Base-by-base conservation (phyloP, 2,797 vertebrate species). In the Coracias cyanogaster region DNA sequence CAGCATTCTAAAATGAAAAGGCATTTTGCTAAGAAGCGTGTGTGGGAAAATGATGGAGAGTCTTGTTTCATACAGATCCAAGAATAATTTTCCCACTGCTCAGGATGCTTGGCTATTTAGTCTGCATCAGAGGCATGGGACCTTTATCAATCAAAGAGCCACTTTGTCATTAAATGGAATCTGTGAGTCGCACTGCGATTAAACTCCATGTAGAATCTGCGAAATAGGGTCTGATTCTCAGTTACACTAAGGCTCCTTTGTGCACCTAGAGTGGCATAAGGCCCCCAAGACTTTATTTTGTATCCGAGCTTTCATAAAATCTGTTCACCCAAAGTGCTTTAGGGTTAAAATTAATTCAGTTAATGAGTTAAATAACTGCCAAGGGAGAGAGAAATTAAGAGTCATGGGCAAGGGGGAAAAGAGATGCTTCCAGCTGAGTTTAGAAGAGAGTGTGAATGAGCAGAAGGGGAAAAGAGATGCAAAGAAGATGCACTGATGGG, bases 341-440 rank as follows among this genome's bases (percentile, higher is more conserved):
- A 96, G 94, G 95, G 96, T 97, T 96, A 97, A 96, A 97, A 97
- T 97, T 96, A 96, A 96, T 97, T 96, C 96, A 95, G 96, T 94
- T 96, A 97, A 96, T 96, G 96, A 96, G 96, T 96, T 96, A 96
- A 97, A 96, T 95, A 97, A 96, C 95, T 95, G 93, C 93, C 94
- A 96, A 96, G 96, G 94, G 94, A 96, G 95, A 96, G 93, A 80
- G 94, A 94, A 97, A 97, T 96, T 96, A 96, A 96, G 96, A 96
- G 95, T 86, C 93, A 85, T 26, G 88, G 95, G 88, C 95, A 94
- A 96, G 88, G 62, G 94, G 95, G 95, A 94, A 89, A 95, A 97
- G 77, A 94, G 96, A 80, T 19, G 93, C 95, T 97, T 97, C 94
- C 86, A 96, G 94, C 91, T 95, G 96, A 94, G 91, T 94, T 96